Evolutionary conservation across 2,888 invertebrate species (phyloP).

Genomic region (Automeris io): DNA sequence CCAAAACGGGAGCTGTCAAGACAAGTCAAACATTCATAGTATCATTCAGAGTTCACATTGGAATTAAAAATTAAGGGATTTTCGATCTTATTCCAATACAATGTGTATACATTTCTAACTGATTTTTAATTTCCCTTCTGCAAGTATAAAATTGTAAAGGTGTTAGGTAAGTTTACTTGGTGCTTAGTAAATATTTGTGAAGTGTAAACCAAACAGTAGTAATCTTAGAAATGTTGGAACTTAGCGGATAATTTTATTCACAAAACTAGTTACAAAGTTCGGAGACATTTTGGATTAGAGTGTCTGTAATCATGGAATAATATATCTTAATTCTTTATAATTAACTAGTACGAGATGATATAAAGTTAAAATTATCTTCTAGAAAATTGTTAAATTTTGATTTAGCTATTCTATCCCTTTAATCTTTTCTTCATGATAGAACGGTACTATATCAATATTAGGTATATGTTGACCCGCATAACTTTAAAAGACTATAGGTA

Average conservation of each 20-base stretch:
- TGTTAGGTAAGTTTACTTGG: constrained; percentile 47
- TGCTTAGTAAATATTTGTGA: constrained; percentile 56
- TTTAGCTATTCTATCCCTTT: too few relatives aligned
- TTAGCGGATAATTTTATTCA: constrained; percentile 49
- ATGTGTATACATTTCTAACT: constrained; percentile 11
- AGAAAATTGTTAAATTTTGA: too few relatives aligned
- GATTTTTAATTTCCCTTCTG: constrained; percentile 9
- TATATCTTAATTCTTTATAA: too few relatives aligned
- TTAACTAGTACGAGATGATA: too few relatives aligned
- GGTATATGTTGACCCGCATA: too few relatives aligned
- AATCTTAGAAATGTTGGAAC: constrained; percentile 41
- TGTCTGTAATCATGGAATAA: constrained; percentile 10
- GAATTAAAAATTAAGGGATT: constrained; percentile 10
- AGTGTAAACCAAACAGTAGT: constrained; percentile 46
- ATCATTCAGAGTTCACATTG: constrained; percentile 16
- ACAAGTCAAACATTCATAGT: constrained; percentile 18
- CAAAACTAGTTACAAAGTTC: constrained; percentile 25
- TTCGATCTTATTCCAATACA: constrained; percentile 13
- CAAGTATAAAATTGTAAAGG: constrained; percentile 25
- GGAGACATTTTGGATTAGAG: constrained; percentile 26
- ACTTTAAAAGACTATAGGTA: too few relatives aligned
- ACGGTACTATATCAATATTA: too few relatives aligned
- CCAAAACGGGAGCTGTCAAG: constrained; percentile 59
- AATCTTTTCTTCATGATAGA: too few relatives aligned
- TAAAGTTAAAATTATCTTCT: too few relatives aligned